A percentile compares a stretch with the other conserved stretches of the same genome.
These are phyloP conservation scores for Aphodius granarius DNA, from an alignment of 2,888 invertebrate genomes.

Conservation along the genomic window DNA sequence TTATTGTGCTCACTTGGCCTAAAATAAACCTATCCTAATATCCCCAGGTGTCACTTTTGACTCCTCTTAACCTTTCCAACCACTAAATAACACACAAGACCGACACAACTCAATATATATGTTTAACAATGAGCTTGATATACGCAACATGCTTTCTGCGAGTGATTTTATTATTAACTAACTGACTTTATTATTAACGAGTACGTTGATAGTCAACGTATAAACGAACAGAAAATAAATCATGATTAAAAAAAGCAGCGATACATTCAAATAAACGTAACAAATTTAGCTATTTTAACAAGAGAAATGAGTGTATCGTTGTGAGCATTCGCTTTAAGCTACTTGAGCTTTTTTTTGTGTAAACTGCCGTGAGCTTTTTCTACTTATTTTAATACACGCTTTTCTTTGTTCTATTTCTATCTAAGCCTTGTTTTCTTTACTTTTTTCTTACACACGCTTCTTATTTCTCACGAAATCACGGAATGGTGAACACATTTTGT, in stretches of 20 bases:
- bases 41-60: slow-evolving; percentile 2
- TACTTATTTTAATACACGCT: background rate
- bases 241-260: slow-evolving; percentile 30
- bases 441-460: slow-evolving; percentile 16
- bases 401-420: slow-evolving; percentile 10
- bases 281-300: background rate
- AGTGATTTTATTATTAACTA: slow-evolving; percentile 14
- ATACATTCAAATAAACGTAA: slow-evolving; percentile 31
- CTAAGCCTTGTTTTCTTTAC: background rate
- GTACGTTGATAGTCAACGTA: slow-evolving; percentile 6
- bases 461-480: background rate
- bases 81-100: slow-evolving; percentile 19
- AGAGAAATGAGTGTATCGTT: slow-evolving; percentile 1
- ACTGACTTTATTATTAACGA: slow-evolving; percentile 13
- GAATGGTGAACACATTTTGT: background rate
- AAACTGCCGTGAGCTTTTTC: slow-evolving; percentile 8
- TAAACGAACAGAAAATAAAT: slow-evolving; percentile 36
- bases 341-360: background rate
- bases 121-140: slow-evolving; percentile 33
- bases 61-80: slow-evolving; percentile 1
- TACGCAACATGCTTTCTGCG: slow-evolving; percentile 36
- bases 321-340: background rate
- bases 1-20: slow-evolving; percentile 22
- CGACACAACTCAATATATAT: slow-evolving; percentile 32
- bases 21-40: background rate